Percentiles rank a stretch among this genome's conserved stretches.
Evolutionary conservation across 2,888 invertebrate species (phyloP).

Genomic region (Drosophila rellima): DNA sequence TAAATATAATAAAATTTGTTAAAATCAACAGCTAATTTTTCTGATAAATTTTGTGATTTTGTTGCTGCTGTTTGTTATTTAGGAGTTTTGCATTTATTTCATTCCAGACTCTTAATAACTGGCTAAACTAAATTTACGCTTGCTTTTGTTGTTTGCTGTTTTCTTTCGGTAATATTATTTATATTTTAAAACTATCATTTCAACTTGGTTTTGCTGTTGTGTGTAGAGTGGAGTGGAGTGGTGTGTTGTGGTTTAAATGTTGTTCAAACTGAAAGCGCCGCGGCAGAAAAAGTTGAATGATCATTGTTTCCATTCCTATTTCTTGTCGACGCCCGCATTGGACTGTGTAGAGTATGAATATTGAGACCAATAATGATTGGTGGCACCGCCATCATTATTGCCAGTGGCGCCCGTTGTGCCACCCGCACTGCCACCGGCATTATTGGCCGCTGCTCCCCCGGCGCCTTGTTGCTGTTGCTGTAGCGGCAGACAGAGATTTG

Average conservation of each 20-base stretch:
- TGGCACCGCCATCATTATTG: slow-evolving; percentile 71
- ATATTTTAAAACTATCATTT: slow-evolving; percentile 66
- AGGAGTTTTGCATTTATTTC: slow-evolving; percentile 30
- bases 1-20: slow-evolving; percentile 29
- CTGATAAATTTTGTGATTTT: slow-evolving; percentile 10
- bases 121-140: slow-evolving; percentile 65
- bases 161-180: slow-evolving; percentile 31
- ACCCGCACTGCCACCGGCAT: slow-evolving; percentile 48
- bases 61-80: slow-evolving; percentile 16
- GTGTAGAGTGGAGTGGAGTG: slow-evolving; percentile 6
- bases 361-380: slow-evolving; percentile 85
- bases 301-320: slow-evolving; percentile 40
- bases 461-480: slow-evolving; percentile 65
- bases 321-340: slow-evolving; percentile 69
- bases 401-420: slow-evolving; percentile 52
- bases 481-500: background rate
- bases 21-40: slow-evolving; percentile 37
- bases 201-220: slow-evolving; percentile 53
- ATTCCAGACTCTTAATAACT: slow-evolving; percentile 58
- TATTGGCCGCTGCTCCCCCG: slow-evolving; percentile 52
- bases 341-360: slow-evolving; percentile 84
- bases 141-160: slow-evolving; percentile 16
- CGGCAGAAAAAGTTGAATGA: slow-evolving; percentile 7
- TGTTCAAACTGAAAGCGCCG: slow-evolving; percentile 33
- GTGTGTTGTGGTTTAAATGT: slow-evolving; percentile 19